phyloP scores from a whole-genome alignment of 1,140 invertebrate species.

The Apocrypta bakeri region DNA sequence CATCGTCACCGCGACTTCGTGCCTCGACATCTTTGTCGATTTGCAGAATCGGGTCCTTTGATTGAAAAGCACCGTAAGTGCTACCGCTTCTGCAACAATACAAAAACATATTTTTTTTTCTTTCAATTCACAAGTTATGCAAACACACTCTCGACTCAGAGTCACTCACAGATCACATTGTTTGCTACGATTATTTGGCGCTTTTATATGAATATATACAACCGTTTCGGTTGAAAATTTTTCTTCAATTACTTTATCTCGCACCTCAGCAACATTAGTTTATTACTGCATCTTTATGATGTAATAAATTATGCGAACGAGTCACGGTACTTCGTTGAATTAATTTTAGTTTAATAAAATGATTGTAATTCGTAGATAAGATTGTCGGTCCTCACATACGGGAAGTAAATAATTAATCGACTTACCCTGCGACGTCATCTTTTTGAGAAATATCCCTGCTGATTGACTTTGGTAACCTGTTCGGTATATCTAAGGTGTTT shows the following conservation, averaged over 20 bases:
- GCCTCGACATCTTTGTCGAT: conserved; percentile 65
- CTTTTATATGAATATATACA: background rate
- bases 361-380: too few relatives aligned
- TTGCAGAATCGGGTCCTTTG: conserved; percentile 73
- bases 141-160: too few relatives aligned
- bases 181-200: background rate
- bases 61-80: conserved; percentile 72
- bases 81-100: conserved; percentile 61
- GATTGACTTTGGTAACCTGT: conserved; percentile 50
- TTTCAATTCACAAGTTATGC: background rate
- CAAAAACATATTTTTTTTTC: background rate
- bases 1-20: conserved; percentile 52
- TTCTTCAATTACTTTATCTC: too few relatives aligned
- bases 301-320: too few relatives aligned
- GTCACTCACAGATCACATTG: too few relatives aligned
- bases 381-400: too few relatives aligned
- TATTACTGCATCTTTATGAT: background rate
- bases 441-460: conserved; percentile 14
- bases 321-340: too few relatives aligned
- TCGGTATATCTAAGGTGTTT: conserved; percentile 54
- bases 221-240: too few relatives aligned
- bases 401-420: background rate
- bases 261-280: too few relatives aligned
- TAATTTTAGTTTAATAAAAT: too few relatives aligned
- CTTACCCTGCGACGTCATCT: conserved; percentile 1